These are phyloP conservation scores for Pogonomyrmex barbatus DNA, from an alignment of 1,140 invertebrate genomes.

Conservation along the genomic window DNA sequence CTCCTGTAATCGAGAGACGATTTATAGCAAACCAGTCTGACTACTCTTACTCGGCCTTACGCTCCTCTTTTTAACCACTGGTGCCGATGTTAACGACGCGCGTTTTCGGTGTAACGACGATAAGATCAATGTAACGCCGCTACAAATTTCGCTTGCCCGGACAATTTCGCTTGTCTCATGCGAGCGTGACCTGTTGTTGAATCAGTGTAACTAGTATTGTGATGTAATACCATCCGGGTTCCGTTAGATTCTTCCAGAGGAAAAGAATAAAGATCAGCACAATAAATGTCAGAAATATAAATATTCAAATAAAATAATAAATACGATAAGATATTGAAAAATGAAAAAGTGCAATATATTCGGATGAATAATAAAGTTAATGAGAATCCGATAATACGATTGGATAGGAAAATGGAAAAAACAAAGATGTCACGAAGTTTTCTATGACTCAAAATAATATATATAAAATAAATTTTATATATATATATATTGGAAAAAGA, in stretches of 20 bases:
- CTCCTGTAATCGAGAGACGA: constrained; percentile 49
- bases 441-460: not conserved
- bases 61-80: constrained; percentile 4
- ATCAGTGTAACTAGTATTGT: constrained; percentile 15
- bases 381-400: not conserved
- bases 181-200: not conserved
- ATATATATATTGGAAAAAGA: too few species aligned
- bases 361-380: not conserved
- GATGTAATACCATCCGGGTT: not conserved
- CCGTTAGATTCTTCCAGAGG: not conserved
- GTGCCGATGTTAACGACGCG: constrained; percentile 29
- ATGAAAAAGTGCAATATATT: not conserved
- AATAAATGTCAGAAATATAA: constrained; percentile 4
- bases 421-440: not conserved
- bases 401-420: not conserved
- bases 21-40: constrained; percentile 57
- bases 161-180: not conserved
- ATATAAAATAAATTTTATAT: too few species aligned
- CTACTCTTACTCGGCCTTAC: constrained; percentile 46
- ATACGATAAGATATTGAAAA: not conserved
- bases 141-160: not conserved
- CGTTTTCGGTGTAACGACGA: constrained; percentile 38
- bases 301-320: not conserved
- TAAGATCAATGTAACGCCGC: constrained; percentile 38
- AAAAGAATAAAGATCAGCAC: not conserved